Percentiles rank a stretch among this genome's conserved stretches.
Conservation (phyloP, 2,113 vertebrate species). For the Bagarius yarrelli region DNA sequence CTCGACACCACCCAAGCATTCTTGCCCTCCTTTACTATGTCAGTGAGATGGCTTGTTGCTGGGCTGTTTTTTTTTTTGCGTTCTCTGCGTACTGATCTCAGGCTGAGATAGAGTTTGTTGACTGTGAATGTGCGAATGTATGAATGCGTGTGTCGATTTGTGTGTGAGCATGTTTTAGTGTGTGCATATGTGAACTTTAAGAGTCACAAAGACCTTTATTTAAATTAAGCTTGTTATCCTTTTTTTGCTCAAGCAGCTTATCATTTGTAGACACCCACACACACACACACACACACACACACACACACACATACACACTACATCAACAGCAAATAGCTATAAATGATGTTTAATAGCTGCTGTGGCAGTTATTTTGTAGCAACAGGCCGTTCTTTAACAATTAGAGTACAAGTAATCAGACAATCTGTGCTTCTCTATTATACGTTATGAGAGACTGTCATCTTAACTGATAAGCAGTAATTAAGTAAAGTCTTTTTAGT, state of each 20-base stretch:
- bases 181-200: conserved; percentile 32
- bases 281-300: not conserved
- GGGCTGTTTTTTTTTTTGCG: conserved; percentile 55
- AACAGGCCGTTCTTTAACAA: conserved; percentile 53
- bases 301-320: conserved; percentile 52
- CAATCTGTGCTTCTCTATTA: conserved; percentile 56
- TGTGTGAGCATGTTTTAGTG: not conserved
- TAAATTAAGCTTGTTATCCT: conserved; percentile 66
- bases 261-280: conserved; percentile 53
- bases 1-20: conserved; percentile 65
- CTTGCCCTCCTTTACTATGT: conserved; percentile 49
- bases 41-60: conserved; percentile 31
- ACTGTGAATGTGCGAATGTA: conserved; percentile 14
- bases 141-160: not conserved
- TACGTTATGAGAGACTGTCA: conserved; percentile 61
- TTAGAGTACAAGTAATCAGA: conserved; percentile 52
- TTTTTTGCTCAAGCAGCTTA: conserved; percentile 61
- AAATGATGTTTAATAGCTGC: conserved; percentile 76
- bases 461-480: conserved; percentile 61
- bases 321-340: conserved; percentile 70
- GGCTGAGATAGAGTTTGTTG: conserved; percentile 63
- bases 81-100: conserved; percentile 70
- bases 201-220: conserved; percentile 53
- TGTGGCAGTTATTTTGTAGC: conserved; percentile 67
- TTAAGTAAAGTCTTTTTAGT: conserved; percentile 32